Conservation (phyloP, 35 echinoderm and acorn worm genomes). For the Holothuria glaberrima region DNA sequence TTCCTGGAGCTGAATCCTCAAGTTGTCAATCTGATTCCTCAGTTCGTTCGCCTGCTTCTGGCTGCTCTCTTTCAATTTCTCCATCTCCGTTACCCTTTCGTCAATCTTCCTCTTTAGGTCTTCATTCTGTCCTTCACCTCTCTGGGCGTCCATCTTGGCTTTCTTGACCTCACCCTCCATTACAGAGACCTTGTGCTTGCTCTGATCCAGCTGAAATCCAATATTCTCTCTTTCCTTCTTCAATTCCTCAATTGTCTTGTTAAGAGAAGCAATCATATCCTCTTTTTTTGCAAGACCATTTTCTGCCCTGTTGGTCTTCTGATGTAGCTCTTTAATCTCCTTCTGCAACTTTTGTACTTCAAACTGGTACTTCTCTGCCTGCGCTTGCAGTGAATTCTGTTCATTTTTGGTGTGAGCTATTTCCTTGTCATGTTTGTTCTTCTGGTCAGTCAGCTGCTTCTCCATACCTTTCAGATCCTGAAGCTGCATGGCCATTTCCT, state of each 20-base stretch:
- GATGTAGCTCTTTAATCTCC: conserved; percentile 74
- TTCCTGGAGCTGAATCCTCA: conserved; percentile 75
- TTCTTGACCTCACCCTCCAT: conserved; percentile 78
- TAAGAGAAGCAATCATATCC: conserved; percentile 51
- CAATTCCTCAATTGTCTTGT: conserved; percentile 69
- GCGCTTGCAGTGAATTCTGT: conserved; percentile 62
- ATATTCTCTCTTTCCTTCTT: conserved; percentile 81
- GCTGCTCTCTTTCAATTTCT: conserved; percentile 53
- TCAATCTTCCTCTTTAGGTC: conserved; percentile 76
- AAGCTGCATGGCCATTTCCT: conserved; percentile 78
- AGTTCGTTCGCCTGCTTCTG: conserved; percentile 69
- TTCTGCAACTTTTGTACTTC: conserved; percentile 63
- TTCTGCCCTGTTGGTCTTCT: conserved; percentile 62
- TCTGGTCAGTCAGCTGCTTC: conserved; percentile 46
- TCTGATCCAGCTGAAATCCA: conserved; percentile 67
- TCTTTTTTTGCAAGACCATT: conserved; percentile 72
- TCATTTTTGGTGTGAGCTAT: conserved; percentile 68
- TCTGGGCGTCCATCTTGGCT: conserved; percentile 67
- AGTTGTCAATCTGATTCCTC: conserved; percentile 75
- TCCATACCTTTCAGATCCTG: conserved; percentile 55
- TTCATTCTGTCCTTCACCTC: conserved; percentile 60
- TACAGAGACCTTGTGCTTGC: conserved; percentile 66
- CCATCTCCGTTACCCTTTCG: conserved; percentile 75
- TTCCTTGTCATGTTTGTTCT: conserved; percentile 79
- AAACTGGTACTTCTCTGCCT: conserved; percentile 74